These are phyloP conservation scores for Clinocottus analis DNA, from an alignment of 2,113 vertebrate genomes.

Conservation along the genomic window DNA sequence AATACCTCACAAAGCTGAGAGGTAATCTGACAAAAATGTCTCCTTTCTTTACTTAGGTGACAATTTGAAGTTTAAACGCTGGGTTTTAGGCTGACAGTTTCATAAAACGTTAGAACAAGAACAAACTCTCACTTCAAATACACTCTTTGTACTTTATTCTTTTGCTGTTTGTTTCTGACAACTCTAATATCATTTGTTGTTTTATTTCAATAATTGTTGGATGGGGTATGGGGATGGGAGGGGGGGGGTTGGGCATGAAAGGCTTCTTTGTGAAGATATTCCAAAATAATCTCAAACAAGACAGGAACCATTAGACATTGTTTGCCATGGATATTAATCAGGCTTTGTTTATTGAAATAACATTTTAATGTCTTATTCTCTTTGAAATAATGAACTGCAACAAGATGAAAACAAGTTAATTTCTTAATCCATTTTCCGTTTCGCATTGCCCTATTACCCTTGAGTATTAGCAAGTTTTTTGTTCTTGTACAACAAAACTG, in stretches of 20 bases:
- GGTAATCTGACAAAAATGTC: conserved; percentile 6
- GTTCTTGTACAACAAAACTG: conserved; percentile 64
- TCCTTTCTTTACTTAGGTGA: conserved; percentile 14
- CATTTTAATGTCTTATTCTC: conserved; percentile 83
- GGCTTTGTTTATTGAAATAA: conserved; percentile 80
- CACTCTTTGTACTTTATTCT: conserved; percentile 55
- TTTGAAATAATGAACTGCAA: conserved; percentile 85
- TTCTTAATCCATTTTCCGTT: conserved; percentile 76
- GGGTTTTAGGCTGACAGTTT: conserved; percentile 37
- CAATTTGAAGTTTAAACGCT: conserved; percentile 43
- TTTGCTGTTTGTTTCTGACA: conserved; percentile 62
- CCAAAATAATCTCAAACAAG: conserved; percentile 75
- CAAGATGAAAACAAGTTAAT: conserved; percentile 83
- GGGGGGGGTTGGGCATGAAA: conserved; percentile 48
- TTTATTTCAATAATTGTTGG: conserved; percentile 58
- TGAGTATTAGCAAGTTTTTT: conserved; percentile 70
- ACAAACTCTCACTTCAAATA: conserved; percentile 56
- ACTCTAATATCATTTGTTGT: conserved; percentile 60
- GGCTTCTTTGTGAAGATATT: conserved; percentile 68
- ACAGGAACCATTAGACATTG: conserved; percentile 77
- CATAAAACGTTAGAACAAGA: conserved; percentile 31
- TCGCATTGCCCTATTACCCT: conserved; percentile 80
- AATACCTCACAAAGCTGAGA: background rate
- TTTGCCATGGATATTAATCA: conserved; percentile 82
- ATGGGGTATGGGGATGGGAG: background rate